Percentiles rank a stretch among this genome's conserved stretches.
These are phyloP conservation scores for Campoletis sonorensis DNA, from an alignment of 1,140 invertebrate genomes.

Conservation along the genomic window DNA sequence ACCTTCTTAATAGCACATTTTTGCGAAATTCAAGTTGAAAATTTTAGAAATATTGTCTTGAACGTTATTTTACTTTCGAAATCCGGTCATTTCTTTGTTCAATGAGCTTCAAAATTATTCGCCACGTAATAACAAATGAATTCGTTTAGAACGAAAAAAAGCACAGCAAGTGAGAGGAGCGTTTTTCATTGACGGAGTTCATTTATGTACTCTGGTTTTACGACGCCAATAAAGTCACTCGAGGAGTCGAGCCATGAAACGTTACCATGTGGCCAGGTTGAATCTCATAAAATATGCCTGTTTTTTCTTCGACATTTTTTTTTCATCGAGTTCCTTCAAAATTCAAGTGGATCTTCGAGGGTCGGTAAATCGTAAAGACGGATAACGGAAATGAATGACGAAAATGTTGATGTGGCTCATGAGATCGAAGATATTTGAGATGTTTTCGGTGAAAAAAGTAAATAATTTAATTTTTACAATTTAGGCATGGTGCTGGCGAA, in stretches of 20 bases:
- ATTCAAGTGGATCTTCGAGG: too few species aligned
- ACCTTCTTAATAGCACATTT: not conserved
- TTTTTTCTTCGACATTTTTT: constrained; percentile 9
- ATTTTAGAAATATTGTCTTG: too few species aligned
- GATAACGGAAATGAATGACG: too few species aligned
- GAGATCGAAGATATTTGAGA: too few species aligned
- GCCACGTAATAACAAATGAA: constrained; percentile 70
- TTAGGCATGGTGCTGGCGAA: not conserved
- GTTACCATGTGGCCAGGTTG: constrained; percentile 50
- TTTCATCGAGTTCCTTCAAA: too few species aligned
- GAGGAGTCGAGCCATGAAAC: constrained; percentile 54
- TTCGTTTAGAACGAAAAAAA: constrained; percentile 40
- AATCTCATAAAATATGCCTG: constrained; percentile 62
- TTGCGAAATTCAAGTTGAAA: not conserved
- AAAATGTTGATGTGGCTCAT: too few species aligned
- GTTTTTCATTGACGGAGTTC: constrained; percentile 73
- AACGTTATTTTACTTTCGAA: too few species aligned
- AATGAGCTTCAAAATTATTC: constrained; percentile 72
- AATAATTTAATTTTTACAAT: not conserved
- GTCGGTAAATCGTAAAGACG: too few species aligned
- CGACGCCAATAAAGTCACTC: constrained; percentile 69
- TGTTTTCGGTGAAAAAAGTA: not conserved
- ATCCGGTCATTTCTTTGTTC: constrained; percentile 64
- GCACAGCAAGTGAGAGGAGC: constrained; percentile 41
- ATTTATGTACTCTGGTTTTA: constrained; percentile 74